Evolutionary conservation across 2,113 vertebrate genomes (phyloP).

Genomic region (Typhlomys cinereus): DNA sequence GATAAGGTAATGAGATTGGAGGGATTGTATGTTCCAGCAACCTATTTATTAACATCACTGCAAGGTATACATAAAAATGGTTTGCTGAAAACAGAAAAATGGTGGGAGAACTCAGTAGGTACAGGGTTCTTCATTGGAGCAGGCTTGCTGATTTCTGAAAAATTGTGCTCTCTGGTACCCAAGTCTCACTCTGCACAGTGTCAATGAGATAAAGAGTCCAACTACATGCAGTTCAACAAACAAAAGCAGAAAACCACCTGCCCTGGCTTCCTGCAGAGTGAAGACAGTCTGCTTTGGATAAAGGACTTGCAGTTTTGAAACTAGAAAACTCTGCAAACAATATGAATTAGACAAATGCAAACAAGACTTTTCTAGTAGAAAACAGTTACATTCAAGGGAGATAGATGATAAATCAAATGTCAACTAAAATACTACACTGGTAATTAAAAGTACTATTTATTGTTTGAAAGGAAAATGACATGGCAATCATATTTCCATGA

Average conservation of each 20-base stretch:
- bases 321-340: neutral
- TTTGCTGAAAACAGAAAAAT: neutral
- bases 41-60: slow-evolving; percentile 26
- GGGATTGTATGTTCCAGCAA: neutral
- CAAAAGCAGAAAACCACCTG: neutral
- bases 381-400: neutral
- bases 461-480: slow-evolving; percentile 59
- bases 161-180: neutral
- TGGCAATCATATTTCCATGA: slow-evolving; percentile 24
- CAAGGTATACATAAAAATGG: neutral
- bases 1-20: neutral
- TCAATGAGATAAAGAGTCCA: neutral
- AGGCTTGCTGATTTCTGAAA: neutral
- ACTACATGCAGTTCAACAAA: neutral
- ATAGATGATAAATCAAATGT: neutral
- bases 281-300: neutral
- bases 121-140: neutral
- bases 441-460: slow-evolving; percentile 43
- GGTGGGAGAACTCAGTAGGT: neutral
- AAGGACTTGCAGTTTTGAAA: neutral
- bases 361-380: slow-evolving; percentile 34
- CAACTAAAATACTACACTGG: slow-evolving; percentile 43
- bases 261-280: neutral
- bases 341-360: neutral
- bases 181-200: neutral